Evolutionary conservation across 2,113 vertebrate genomes (phyloP).

Genomic region (Phylloscopus whistleri): DNA sequence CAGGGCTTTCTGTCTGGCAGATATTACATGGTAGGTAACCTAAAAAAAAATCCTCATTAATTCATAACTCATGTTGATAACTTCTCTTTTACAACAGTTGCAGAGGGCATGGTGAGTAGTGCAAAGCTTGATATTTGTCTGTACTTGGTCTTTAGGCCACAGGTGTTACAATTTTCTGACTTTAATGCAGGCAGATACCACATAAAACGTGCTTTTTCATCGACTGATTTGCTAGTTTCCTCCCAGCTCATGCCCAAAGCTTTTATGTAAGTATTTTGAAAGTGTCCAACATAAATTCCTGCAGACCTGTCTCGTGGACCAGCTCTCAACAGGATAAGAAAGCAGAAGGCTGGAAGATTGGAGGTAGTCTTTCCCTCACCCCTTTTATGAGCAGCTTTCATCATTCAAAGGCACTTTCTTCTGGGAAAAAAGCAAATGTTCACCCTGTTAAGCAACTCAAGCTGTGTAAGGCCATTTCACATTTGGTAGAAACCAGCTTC

Average conservation of each 20-base stretch:
- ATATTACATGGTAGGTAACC: background rate
- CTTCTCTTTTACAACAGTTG: background rate
- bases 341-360: background rate
- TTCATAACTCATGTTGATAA: fast-evolving
- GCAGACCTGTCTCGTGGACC: background rate
- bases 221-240: background rate
- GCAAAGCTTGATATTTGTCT: background rate
- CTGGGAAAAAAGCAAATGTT: background rate
- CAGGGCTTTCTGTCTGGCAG: background rate
- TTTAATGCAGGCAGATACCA: background rate
- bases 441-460: background rate
- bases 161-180: background rate
- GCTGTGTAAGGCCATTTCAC: background rate
- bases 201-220: background rate
- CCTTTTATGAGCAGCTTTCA: background rate
- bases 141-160: background rate
- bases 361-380: background rate
- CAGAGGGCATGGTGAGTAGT: background rate
- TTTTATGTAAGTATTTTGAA: background rate
- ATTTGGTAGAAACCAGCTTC: background rate
- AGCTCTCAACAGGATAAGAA: background rate
- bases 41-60: background rate
- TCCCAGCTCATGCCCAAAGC: background rate
- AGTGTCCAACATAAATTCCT: background rate
- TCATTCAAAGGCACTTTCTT: background rate